A percentile compares a stretch with the other conserved stretches of the same genome.
Conservation (phyloP, 1,140 invertebrate species). For the Copidosoma floridanum region DNA sequence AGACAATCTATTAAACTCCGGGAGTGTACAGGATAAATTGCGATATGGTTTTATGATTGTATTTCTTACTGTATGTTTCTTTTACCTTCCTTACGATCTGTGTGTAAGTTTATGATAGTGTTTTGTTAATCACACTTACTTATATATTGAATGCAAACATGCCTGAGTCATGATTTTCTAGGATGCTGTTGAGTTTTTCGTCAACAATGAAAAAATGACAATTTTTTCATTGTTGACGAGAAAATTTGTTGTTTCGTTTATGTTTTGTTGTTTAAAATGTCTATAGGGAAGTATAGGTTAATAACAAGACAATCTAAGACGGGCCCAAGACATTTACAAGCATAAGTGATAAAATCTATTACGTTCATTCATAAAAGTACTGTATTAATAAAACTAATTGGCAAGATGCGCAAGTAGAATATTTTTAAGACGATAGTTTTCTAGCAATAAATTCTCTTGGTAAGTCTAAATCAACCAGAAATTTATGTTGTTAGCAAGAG, state of each 20-base stretch:
- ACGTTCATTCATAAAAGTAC: neutral
- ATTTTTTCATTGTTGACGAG: slow-evolving; percentile 2
- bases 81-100: no score
- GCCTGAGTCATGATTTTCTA: neutral
- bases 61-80: no score
- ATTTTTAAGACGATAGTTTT: slow-evolving; percentile 1
- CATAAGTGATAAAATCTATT: slow-evolving; percentile 4
- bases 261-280: neutral
- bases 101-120: no score
- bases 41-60: no score
- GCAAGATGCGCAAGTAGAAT: slow-evolving; percentile 21
- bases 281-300: slow-evolving; percentile 3
- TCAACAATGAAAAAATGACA: slow-evolving; percentile 4
- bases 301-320: slow-evolving; percentile 9
- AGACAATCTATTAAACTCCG: slow-evolving; percentile 3
- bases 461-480: neutral
- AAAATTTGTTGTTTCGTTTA: neutral
- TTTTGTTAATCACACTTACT: no score
- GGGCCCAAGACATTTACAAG: slow-evolving; percentile 19
- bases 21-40: neutral
- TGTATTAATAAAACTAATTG: slow-evolving; percentile 19
- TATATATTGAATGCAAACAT: slow-evolving; percentile 15
- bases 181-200: neutral
- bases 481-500: slow-evolving; percentile 2
- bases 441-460: neutral